These are phyloP conservation scores for Leptothorax acervorum DNA, from an alignment of 2,888 invertebrate species.

Conservation along the genomic window DNA sequence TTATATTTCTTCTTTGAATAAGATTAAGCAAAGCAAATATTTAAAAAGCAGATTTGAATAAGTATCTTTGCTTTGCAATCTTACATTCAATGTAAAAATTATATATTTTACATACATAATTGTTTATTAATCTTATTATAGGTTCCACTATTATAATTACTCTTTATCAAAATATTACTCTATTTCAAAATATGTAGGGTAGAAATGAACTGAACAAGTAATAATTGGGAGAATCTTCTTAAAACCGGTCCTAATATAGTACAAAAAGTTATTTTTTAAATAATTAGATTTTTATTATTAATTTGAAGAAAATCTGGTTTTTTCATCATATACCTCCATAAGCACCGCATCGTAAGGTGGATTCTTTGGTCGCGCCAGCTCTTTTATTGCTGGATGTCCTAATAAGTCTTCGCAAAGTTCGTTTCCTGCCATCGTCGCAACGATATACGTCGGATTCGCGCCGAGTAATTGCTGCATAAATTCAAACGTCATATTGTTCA, in stretches of 20 bases:
- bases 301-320: neutral
- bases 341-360: conserved; percentile 80
- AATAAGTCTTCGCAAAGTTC: conserved; percentile 70
- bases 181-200: neutral
- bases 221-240: neutral
- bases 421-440: conserved; percentile 67
- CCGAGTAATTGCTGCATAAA: conserved; percentile 11
- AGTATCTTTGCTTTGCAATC: too few species aligned
- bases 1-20: too few species aligned
- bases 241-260: too few species aligned
- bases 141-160: neutral
- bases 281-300: neutral
- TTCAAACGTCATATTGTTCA: conserved; percentile 77
- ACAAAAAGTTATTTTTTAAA: neutral
- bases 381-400: conserved; percentile 67
- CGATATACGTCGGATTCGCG: neutral
- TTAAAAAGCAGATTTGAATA: too few species aligned
- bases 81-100: too few species aligned
- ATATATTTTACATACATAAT: too few species aligned
- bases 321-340: conserved; percentile 72
- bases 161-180: neutral
- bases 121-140: neutral
- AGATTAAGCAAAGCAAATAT: too few species aligned
- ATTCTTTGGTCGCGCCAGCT: conserved; percentile 73
- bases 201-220: neutral